These are phyloP conservation scores for Drosophila setifemur DNA, from an alignment of 1,140 invertebrate species.

Conservation along the genomic window DNA sequence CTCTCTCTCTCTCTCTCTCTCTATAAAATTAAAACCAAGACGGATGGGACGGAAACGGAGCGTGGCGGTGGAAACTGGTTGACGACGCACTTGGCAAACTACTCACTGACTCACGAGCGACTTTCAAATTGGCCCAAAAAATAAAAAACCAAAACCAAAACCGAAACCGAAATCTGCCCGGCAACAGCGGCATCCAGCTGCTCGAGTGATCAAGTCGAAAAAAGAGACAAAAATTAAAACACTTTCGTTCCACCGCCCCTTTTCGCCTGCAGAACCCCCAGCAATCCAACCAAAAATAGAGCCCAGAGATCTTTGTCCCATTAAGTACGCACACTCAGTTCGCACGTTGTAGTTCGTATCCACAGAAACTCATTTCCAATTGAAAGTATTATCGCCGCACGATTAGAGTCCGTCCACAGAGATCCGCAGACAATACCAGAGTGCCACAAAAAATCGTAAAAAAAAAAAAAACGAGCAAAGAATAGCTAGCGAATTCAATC, in stretches of 20 bases:
- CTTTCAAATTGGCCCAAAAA: conserved; percentile 64
- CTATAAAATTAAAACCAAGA: background rate
- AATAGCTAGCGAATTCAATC: too few relatives aligned
- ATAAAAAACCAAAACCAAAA: conserved; percentile 11
- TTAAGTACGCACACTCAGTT: conserved; percentile 20
- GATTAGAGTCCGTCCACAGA: conserved; percentile 62
- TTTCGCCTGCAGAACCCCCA: conserved; percentile 25
- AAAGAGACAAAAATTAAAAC: conserved; percentile 31
- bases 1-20: background rate
- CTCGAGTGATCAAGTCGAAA: conserved; percentile 25
- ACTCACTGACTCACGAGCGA: conserved; percentile 62
- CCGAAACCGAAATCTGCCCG: conserved; percentile 39
- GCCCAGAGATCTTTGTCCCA: conserved; percentile 38
- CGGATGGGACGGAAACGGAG: conserved; percentile 8
- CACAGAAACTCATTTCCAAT: conserved; percentile 34
- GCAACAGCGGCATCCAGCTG: conserved; percentile 59
- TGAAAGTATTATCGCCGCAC: conserved; percentile 60
- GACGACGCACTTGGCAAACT: conserved; percentile 50
- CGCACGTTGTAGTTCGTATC: background rate
- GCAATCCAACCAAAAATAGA: conserved; percentile 40
- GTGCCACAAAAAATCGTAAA: too few relatives aligned
- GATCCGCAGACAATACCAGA: conserved; percentile 28
- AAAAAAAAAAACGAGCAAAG: too few relatives aligned
- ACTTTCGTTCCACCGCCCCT: conserved; percentile 36
- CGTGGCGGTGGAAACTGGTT: conserved; percentile 55